Conservation (phyloP, 2,888 invertebrate genomes). For the Lasioglossum marginatum region DNA sequence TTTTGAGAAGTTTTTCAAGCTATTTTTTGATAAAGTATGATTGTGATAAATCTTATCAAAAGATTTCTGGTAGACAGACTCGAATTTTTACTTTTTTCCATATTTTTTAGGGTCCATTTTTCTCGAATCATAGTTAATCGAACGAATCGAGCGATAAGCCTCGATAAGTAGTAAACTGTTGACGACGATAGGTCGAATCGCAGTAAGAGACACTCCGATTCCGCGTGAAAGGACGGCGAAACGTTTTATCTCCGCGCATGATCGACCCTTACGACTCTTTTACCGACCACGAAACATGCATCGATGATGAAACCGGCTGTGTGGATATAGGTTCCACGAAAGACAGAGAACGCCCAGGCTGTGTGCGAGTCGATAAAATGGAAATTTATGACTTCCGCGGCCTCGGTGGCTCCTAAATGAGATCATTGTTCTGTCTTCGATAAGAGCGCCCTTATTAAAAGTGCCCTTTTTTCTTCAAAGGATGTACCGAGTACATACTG, state of each 20-base stretch:
- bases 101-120: neutral
- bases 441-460: slow-evolving; percentile 11
- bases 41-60: neutral
- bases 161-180: neutral
- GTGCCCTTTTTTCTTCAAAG: slow-evolving; percentile 15
- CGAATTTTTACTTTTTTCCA: neutral
- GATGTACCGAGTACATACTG: neutral
- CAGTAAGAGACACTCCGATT: neutral
- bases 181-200: neutral
- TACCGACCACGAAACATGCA: slow-evolving; percentile 16
- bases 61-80: neutral
- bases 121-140: neutral
- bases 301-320: slow-evolving; percentile 18
- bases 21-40: neutral
- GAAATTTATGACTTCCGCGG: slow-evolving; percentile 64
- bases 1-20: neutral
- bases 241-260: slow-evolving; percentile 19
- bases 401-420: slow-evolving; percentile 46
- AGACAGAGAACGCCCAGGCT: slow-evolving; percentile 3
- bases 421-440: slow-evolving; percentile 50
- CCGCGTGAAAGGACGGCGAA: neutral
- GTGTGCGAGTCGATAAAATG: slow-evolving; percentile 50
- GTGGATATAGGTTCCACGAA: slow-evolving; percentile 39
- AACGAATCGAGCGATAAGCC: neutral
- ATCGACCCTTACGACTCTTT: slow-evolving; percentile 14